Percentiles rank a stretch among this genome's conserved stretches.
Conservation (phyloP, 2,113 vertebrate genomes). For the Dicaeum eximium region DNA sequence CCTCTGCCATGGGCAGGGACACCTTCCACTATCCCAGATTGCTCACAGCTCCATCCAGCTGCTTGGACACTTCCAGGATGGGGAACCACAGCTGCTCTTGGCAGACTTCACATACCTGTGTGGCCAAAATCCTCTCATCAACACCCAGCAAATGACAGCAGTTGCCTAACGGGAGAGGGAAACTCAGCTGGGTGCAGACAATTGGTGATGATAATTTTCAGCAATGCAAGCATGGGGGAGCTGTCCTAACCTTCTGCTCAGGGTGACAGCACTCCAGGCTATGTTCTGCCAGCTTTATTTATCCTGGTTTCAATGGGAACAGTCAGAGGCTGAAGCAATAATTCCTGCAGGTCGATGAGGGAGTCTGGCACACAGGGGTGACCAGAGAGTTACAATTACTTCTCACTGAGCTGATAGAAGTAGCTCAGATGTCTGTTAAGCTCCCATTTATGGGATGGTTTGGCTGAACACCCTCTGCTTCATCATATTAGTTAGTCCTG, state of each 20-base stretch:
- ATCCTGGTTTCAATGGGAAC: not conserved
- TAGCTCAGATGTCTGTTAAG: not conserved
- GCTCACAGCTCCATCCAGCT: not conserved
- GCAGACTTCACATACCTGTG: not conserved
- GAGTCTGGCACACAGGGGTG: accelerated
- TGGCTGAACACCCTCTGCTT: not conserved
- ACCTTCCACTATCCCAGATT: too few species aligned
- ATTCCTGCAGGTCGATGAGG: not conserved
- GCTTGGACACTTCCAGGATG: not conserved
- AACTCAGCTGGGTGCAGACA: not conserved
- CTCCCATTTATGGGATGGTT: not conserved
- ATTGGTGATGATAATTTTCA: not conserved
- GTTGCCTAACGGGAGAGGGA: not conserved
- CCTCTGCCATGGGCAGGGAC: not conserved
- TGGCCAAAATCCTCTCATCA: not conserved
- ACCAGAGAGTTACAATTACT: not conserved
- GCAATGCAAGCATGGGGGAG: not conserved
- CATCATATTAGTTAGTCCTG: not conserved
- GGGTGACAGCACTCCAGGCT: not conserved
- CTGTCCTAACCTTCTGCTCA: not conserved
- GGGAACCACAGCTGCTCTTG: not conserved
- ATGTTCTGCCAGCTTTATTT: not conserved
- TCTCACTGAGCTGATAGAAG: not conserved
- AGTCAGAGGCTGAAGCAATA: not conserved
- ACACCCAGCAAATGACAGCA: not conserved